phyloP scores from a whole-genome alignment of 2,113 vertebrate species.

The Hippocampus comes region DNA sequence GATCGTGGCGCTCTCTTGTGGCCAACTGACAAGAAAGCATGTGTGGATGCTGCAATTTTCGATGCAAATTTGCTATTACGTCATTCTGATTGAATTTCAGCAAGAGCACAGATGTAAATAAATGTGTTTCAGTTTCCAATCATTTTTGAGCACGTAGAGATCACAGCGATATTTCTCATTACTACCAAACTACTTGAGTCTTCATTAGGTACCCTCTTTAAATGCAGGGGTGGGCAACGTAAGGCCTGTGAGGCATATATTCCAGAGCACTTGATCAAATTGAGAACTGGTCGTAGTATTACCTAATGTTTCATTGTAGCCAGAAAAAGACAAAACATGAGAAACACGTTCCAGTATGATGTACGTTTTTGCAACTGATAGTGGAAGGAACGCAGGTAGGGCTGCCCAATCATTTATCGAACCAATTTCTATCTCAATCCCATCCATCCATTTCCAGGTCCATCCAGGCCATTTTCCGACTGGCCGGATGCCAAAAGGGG shows the following conservation, averaged over 20 bases:
- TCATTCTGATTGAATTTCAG: not conserved
- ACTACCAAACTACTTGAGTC: not conserved
- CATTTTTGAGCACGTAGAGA: not conserved
- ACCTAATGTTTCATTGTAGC: not conserved
- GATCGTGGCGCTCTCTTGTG: constrained; percentile 1
- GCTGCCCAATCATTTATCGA: not conserved
- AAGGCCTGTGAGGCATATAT: not conserved
- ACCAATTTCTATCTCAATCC: not conserved
- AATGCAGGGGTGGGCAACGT: not conserved
- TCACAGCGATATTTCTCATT: not conserved
- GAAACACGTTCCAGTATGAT: too few relatives aligned
- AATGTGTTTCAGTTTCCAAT: too few relatives aligned
- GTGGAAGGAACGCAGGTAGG: not conserved
- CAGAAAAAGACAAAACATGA: too few relatives aligned
- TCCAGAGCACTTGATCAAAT: not conserved
- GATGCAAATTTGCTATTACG: constrained; percentile 1
- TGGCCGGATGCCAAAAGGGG: constrained; percentile 61
- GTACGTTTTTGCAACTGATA: not conserved
- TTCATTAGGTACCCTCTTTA: not conserved
- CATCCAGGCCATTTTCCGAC: constrained; percentile 29
- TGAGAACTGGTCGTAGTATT: not conserved
- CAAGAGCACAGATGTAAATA: not conserved
- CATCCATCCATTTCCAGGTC: not conserved
- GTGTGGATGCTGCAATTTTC: not conserved
- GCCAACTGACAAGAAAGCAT: not conserved